phyloP scores from a whole-genome alignment of 2,888 invertebrate species.

The Plagodis pulveraria region DNA sequence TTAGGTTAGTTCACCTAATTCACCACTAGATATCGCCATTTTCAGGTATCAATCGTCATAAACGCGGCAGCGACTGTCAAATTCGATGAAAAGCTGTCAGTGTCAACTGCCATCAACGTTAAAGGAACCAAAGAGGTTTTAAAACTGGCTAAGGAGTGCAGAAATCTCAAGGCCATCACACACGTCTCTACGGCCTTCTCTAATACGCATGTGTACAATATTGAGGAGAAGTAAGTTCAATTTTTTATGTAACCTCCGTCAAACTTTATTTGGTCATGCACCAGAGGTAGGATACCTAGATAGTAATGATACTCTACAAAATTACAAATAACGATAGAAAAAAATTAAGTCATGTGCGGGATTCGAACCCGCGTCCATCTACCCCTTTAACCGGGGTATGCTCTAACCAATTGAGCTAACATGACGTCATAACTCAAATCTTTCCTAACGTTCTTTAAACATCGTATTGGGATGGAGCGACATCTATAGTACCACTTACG shows the following conservation, averaged over 20 bases:
- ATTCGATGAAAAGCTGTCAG: slow-evolving; percentile 92
- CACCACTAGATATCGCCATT: slow-evolving; percentile 34
- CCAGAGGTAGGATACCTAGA: no score
- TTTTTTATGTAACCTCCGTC: neutral
- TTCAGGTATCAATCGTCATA: slow-evolving; percentile 73
- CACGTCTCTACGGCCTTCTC: slow-evolving; percentile 82
- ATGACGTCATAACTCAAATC: no score
- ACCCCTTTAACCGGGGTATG: no score
- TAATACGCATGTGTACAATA: slow-evolving; percentile 90
- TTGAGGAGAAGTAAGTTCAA: slow-evolving; percentile 86
- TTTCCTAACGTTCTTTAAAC: no score
- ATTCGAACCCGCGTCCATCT: no score
- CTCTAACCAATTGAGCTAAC: no score
- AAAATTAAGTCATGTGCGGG: no score
- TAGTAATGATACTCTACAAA: no score
- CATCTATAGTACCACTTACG: no score
- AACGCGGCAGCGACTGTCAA: slow-evolving; percentile 80
- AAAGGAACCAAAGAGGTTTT: slow-evolving; percentile 90
- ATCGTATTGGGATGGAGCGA: no score
- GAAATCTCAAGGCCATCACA: slow-evolving; percentile 86
- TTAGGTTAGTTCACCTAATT: neutral
- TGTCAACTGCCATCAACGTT: slow-evolving; percentile 92
- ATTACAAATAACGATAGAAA: no score
- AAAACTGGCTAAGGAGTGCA: slow-evolving; percentile 89
- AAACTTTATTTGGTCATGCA: no score